Base-by-base conservation (phyloP, 1,140 invertebrate genomes). In the Dendroctonus ponderosae region DNA sequence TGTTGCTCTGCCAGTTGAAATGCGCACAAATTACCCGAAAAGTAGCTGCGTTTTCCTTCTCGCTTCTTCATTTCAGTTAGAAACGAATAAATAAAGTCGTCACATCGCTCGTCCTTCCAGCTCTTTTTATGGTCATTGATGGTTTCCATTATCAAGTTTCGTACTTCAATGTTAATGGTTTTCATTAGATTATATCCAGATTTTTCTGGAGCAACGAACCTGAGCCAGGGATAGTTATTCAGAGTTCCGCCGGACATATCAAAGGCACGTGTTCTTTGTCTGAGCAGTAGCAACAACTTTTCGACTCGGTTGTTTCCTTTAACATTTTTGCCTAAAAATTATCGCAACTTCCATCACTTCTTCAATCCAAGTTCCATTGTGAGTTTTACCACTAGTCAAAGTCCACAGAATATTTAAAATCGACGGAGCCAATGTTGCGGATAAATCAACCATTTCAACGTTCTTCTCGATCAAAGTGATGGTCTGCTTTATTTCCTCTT, bases 331-430 rank as follows among this genome's bases (percentile, higher is more conserved):
- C 49, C 49, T 67, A 37, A 51, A 7, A 11, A 40, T 56, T 42
- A 11, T 12, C 6, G 4, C 14, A n/a, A 7, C 11, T 48, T 48
- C 7, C 11, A 6, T 5, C 14, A 7, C 46, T 48, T 48, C 11
- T n/a, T 48, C 11, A 48, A 8, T 46, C 44, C 2, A 9, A 46
- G 12, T 46, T 46, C 5, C 12, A 46, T 3, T 9, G 12, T 46
- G 9, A 46, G 9, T 12, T 46, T 46, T 69, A 3, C 89, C 88
- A 43, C 88, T 87, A 1, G 90, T 80, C 71, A 91, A 82, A 41
- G 80, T 81, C 87, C 90, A 92, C 0, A 93, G 77, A 5, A 88
- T 84, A 77, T 92, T 92, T 2, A 90, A 72, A 5, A 89, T 82
- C 0, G 84, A 79, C 1, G 88, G 78, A 62, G 86, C 84, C 62